phyloP scores from a whole-genome alignment of 2,113 vertebrate genomes.

The Setophaga coronata region DNA sequence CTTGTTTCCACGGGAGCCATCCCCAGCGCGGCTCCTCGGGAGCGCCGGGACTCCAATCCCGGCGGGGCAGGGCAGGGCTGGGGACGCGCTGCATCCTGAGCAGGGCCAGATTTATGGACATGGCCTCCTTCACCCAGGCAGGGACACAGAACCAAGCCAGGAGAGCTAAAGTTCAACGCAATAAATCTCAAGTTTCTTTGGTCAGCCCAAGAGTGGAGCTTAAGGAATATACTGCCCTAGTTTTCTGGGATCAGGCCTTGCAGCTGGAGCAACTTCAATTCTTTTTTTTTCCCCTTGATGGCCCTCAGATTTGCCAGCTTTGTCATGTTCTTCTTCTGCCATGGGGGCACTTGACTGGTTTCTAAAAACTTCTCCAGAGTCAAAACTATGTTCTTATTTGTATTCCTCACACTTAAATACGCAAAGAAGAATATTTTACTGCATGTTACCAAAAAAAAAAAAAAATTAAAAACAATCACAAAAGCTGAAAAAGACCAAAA shows the following conservation, averaged over 20 bases:
- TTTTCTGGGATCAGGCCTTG: conserved; percentile 20
- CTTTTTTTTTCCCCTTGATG: background rate
- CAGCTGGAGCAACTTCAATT: conserved; percentile 22
- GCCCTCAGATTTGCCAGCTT: background rate
- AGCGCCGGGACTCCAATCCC: background rate
- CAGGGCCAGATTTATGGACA: conserved; percentile 11
- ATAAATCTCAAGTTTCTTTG: conserved; percentile 61
- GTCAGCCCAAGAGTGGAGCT: background rate
- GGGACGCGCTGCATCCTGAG: background rate
- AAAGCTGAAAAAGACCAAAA: background rate
- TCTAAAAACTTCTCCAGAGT: background rate
- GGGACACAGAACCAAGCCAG: conserved; percentile 4
- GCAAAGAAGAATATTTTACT: background rate
- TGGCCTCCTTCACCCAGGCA: conserved; percentile 28
- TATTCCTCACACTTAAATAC: background rate
- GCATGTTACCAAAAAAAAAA: background rate
- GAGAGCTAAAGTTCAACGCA: conserved; percentile 40
- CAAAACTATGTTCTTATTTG: background rate
- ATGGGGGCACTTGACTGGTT: background rate
- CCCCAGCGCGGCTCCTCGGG: background rate
- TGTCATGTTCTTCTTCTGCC: background rate
- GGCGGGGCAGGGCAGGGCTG: background rate
- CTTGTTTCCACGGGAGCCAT: conserved; percentile 15
- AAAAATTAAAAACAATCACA: background rate
- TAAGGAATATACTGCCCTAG: conserved; percentile 33